Conservation (phyloP, 2,888 invertebrate genomes). For the Caenorhabditis japonica region DNA sequence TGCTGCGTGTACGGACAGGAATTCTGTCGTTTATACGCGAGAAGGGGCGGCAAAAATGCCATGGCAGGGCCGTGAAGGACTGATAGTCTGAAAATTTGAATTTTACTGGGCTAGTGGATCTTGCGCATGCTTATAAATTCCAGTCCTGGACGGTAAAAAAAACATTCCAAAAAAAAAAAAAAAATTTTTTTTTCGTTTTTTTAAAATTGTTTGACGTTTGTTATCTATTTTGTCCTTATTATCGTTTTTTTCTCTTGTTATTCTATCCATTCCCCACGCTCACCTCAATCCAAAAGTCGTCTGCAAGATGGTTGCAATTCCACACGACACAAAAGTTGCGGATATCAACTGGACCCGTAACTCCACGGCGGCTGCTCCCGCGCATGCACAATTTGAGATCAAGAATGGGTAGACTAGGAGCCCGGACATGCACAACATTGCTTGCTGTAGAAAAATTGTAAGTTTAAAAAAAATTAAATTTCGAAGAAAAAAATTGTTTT, state of each 20-base stretch:
- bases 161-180: too few species aligned
- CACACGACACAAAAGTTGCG: slow-evolving; percentile 70
- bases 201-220: background rate
- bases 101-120: too few species aligned
- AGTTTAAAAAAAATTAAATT: too few species aligned
- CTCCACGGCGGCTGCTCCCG: slow-evolving; percentile 66
- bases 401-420: slow-evolving; percentile 70
- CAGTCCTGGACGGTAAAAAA: too few species aligned
- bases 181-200: slow-evolving; percentile 11
- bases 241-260: background rate
- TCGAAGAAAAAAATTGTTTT: too few species aligned
- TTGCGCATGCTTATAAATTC: too few species aligned
- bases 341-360: slow-evolving; percentile 71
- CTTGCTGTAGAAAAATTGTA: too few species aligned
- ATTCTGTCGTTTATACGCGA: slow-evolving; percentile 65
- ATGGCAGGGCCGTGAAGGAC: slow-evolving; percentile 73
- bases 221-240: background rate
- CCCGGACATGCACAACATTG: slow-evolving; percentile 71
- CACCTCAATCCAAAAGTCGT: slow-evolving; percentile 71
- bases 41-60: slow-evolving; percentile 71
- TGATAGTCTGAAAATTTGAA: slow-evolving; percentile 64
- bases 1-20: slow-evolving; percentile 55
- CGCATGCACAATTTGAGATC: slow-evolving; percentile 68
- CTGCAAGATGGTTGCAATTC: slow-evolving; percentile 71
- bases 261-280: too few species aligned